Base-by-base conservation (phyloP, 2,113 vertebrate genomes). In the Anolis sagrei region DNA sequence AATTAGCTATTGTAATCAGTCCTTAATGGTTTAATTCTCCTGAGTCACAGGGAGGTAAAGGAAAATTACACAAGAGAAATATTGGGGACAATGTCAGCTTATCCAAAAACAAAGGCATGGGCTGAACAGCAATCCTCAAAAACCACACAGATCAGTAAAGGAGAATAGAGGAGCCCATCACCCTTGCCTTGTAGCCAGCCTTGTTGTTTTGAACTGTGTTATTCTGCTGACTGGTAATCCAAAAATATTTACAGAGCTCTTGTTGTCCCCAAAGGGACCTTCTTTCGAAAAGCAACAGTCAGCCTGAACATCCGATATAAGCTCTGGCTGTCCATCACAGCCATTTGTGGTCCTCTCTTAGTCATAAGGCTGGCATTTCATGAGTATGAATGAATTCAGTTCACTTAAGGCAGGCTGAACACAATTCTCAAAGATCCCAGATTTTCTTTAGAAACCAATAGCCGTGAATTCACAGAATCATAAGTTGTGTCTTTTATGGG, bases 1-100 rank as follows among this genome's bases (percentile, higher is more conserved):
- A 95, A 94, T 94, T 89, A 93, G 92, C 92, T 94, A 90, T 90
- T 93, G 93, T 93, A 95, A 94, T 94, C 92, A 94, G 92, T 89
- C 91, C 90, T 93, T 95, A 93, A 94, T 90, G 92, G 93, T 92
- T 88, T 80, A 87, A 77, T 62, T 85, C 93, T 95, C 90, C 92
- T 82, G 87, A 88, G 91, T 89, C 93, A 85, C 78, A 89, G 25
- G 84, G 58, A 61, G 61, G 89, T 90, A 94, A 79, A 87, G 89
- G 78, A 89, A 83, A 93, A 91, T 90, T 89, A 87, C 86, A 93
- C 91, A 91, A 93, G 86, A 92, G 91, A 93, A 93, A 93, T 19
- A 84, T 16, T 2, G 49, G 51, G 79, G 76, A 94, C 86, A 88
- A 86, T 91, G 94, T 85, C 86, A 88, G 86, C 85, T 91, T 91